Conservation (phyloP, 2,797 vertebrate species). For the Sebastiscus tertius region DNA sequence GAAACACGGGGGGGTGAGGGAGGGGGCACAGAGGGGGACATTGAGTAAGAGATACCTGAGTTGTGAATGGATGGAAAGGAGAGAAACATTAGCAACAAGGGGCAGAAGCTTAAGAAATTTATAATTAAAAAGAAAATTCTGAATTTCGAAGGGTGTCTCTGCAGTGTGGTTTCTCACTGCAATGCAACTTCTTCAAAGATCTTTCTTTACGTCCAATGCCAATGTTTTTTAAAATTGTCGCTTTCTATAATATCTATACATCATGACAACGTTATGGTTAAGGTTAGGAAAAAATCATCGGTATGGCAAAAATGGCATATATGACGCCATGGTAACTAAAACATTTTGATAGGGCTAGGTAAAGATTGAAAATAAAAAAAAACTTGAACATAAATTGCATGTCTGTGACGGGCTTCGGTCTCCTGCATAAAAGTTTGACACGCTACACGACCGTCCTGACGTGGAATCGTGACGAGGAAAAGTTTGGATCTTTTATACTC, state of each 20-base stretch:
- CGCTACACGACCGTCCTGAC: neutral
- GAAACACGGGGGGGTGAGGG: constrained; percentile 5
- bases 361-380: neutral
- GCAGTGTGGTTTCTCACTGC: neutral
- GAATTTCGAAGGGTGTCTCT: constrained; percentile 16
- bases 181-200: constrained; percentile 13
- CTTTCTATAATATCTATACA: neutral
- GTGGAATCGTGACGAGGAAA: no score
- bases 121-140: no score
- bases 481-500: no score
- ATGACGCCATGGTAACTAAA: no score
- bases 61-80: constrained; percentile 66
- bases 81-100: neutral
- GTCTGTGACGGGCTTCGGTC: neutral
- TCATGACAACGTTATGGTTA: neutral
- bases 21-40: constrained; percentile 2
- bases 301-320: neutral
- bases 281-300: neutral
- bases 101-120: neutral
- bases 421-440: neutral
- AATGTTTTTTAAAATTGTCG: neutral
- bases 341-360: neutral
- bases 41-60: constrained; percentile 81
- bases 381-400: neutral
- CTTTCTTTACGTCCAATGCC: neutral